phyloP scores from a whole-genome alignment of 2,888 invertebrate genomes.

The Leptopilina drosophilae region DNA sequence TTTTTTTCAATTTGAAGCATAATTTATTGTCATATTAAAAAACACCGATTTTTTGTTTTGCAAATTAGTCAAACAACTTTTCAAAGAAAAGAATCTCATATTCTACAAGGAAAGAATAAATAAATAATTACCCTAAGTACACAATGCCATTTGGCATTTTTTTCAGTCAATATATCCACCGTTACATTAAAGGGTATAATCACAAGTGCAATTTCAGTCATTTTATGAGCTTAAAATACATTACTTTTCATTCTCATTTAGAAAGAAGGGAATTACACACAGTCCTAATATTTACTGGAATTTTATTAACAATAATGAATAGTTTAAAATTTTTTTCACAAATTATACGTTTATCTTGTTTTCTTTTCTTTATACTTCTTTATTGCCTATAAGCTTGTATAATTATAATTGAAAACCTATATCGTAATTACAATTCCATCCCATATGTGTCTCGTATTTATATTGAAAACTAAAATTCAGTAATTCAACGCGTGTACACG shows the following conservation, averaged over 20 bases:
- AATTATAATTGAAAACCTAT: no score
- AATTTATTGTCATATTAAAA: no score
- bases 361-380: no score
- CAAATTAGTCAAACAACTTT: neutral
- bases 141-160: neutral
- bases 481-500: no score
- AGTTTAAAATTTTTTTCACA: neutral
- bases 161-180: neutral
- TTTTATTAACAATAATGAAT: neutral
- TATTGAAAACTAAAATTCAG: no score
- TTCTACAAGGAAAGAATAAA: neutral
- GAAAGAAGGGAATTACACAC: neutral
- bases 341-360: no score
- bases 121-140: neutral
- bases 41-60: neutral
- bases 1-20: no score
- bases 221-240: conserved; percentile 11
- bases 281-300: neutral
- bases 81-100: conserved; percentile 6
- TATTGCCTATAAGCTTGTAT: no score
- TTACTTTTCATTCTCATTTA: neutral
- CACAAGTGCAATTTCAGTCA: neutral
- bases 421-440: no score
- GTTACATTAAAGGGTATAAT: neutral
- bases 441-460: no score